Evolutionary conservation across 1,140 invertebrate species (phyloP), one percentile per base, ranked within the genome.

Genomic region (Holcopasites calliopsidis): DNA sequence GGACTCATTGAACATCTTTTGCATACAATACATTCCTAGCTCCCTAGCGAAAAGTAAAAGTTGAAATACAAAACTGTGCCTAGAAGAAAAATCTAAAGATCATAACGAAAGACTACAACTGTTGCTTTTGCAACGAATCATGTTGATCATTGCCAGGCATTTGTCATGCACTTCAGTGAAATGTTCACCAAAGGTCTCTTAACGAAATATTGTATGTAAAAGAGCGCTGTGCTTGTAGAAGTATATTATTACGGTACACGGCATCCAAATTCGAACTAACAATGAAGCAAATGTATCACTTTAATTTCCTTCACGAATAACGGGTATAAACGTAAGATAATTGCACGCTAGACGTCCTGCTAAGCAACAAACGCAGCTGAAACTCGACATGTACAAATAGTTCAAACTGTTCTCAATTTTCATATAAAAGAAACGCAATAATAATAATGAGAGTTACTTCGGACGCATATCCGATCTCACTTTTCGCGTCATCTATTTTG

Each of bases 401-500:
- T 18, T n/a, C 52, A 28, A 35, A 26, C 16, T 44, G 23, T 18
- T 23, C 13, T 16, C n/a, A 42, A 44, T 16, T 50, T 21, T 72
- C 2, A 47, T 47, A 18, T 47, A 47, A 18, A 47, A 47, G 44
- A 8, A 23, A n/a, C n/a, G n/a, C n/a, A n/a, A n/a, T n/a, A n/a
- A n/a, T n/a, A n/a, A n/a, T n/a, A n/a, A n/a, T 13, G 21, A 13
- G 23, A 8, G 21, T 49, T 65, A 35, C 7, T 33, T n/a, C 11
- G 49, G 1, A 35, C 18, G 13, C 3, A 16, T 26, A 23, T 21
- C 6, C n/a, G 13, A 5, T 44, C 35, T 8, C 13, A 28, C 18
- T 62, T 44, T 42, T 75, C 10, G 68, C 49, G 8, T 31, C 40
- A 28, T 85, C 77, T 1, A 80, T 79, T 69, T 88, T 82, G 0